Evolutionary conservation across 2,113 vertebrate genomes (phyloP).

Genomic region (Sprattus sprattus): DNA sequence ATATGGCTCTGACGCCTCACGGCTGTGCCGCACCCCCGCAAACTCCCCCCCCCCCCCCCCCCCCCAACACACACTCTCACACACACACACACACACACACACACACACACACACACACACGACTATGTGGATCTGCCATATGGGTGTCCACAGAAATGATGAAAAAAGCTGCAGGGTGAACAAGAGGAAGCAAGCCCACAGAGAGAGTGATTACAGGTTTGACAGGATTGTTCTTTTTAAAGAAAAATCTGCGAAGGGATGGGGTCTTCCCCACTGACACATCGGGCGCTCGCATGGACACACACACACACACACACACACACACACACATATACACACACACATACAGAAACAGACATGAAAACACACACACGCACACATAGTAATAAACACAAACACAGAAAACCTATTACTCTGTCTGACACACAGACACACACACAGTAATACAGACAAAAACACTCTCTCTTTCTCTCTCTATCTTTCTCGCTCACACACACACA

Average conservation of each 20-base stretch:
- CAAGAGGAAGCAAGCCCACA: background rate
- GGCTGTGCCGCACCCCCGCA: background rate
- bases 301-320: background rate
- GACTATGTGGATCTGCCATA: background rate
- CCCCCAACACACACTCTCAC: background rate
- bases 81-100: background rate
- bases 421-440: background rate
- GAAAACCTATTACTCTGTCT: background rate
- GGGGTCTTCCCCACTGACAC: constrained; percentile 16
- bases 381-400: background rate
- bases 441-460: background rate
- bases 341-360: background rate
- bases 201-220: constrained; percentile 10
- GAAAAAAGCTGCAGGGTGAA: background rate
- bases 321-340: background rate
- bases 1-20: background rate
- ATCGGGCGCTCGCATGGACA: background rate
- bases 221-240: constrained; percentile 19
- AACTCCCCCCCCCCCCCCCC: too few species aligned
- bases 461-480: background rate
- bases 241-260: constrained; percentile 11
- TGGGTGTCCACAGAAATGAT: background rate
- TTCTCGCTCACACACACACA: background rate
- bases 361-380: background rate
- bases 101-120: background rate